These are phyloP conservation scores for Drosophila diplacantha DNA, from an alignment of 2,888 invertebrate genomes.

Conservation along the genomic window DNA sequence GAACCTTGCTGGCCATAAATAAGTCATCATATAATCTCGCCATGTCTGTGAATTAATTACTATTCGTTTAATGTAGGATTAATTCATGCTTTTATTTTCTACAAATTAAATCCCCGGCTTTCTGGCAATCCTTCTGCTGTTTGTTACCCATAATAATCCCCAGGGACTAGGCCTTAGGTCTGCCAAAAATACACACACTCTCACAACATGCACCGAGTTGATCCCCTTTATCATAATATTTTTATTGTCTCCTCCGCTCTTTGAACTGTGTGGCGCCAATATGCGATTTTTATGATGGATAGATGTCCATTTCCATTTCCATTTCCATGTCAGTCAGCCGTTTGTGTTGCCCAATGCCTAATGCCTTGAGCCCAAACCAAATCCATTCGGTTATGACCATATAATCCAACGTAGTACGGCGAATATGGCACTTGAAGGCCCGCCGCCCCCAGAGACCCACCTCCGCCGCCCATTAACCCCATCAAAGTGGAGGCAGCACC, in stretches of 20 bases:
- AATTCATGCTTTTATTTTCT: not conserved
- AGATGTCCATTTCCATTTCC: slow-evolving; percentile 9
- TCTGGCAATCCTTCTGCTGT: not conserved
- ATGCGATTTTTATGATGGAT: slow-evolving; percentile 27
- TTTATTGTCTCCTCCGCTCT: slow-evolving; percentile 14
- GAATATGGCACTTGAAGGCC: slow-evolving; percentile 49
- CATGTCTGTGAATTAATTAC: not conserved
- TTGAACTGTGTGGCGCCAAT: slow-evolving; percentile 29
- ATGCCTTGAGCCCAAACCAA: slow-evolving; percentile 20
- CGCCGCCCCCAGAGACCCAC: not conserved
- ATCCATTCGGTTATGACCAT: slow-evolving; percentile 29
- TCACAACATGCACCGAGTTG: not conserved
- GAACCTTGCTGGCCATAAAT: not conserved
- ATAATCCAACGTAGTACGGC: slow-evolving; percentile 31
- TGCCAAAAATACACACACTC: not conserved
- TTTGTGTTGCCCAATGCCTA: slow-evolving; percentile 23
- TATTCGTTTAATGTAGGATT: not conserved
- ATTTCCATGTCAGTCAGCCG: slow-evolving; percentile 22
- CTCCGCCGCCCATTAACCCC: not conserved
- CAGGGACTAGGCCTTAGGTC: not conserved
- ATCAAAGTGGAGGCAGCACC: not conserved
- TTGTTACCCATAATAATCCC: not conserved
- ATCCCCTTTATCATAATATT: slow-evolving; percentile 10
- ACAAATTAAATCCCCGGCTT: not conserved
- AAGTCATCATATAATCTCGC: not conserved